Evolutionary conservation across 2,113 vertebrate species (phyloP).

Genomic region (Struthio camelus): DNA sequence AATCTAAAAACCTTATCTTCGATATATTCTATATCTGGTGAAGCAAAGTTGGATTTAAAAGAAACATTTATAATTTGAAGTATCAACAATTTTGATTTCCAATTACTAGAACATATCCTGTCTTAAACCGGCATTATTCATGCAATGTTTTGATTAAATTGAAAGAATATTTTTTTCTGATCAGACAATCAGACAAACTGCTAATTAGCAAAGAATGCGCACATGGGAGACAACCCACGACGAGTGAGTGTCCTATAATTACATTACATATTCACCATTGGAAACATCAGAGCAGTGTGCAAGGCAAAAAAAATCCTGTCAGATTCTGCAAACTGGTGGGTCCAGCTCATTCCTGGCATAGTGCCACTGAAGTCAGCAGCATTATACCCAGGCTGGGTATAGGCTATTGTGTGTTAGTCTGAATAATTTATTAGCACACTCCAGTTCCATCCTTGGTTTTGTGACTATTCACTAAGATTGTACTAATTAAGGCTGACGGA

Average conservation of each 20-base stretch:
- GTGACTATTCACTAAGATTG: neutral
- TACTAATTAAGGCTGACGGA: neutral
- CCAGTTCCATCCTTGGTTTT: neutral
- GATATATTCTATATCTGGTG: neutral
- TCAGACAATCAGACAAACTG: neutral
- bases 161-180: neutral
- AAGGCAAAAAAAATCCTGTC: neutral
- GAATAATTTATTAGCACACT: neutral
- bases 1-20: neutral
- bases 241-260: neutral
- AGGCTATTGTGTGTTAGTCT: neutral
- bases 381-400: neutral
- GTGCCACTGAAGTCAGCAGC: neutral
- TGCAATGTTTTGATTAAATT: neutral
- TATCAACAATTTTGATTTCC: neutral
- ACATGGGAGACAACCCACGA: neutral
- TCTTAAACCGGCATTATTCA: neutral
- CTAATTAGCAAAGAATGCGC: neutral
- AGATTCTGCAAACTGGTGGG: neutral
- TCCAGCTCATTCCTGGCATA: neutral
- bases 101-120: neutral
- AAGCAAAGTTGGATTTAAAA: neutral
- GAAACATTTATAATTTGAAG: neutral
- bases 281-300: neutral
- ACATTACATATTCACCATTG: neutral